A percentile compares a stretch with the other conserved stretches of the same genome.
These are phyloP conservation scores for Stratiomys singularior DNA, from an alignment of 2,888 invertebrate species.

Conservation along the genomic window DNA sequence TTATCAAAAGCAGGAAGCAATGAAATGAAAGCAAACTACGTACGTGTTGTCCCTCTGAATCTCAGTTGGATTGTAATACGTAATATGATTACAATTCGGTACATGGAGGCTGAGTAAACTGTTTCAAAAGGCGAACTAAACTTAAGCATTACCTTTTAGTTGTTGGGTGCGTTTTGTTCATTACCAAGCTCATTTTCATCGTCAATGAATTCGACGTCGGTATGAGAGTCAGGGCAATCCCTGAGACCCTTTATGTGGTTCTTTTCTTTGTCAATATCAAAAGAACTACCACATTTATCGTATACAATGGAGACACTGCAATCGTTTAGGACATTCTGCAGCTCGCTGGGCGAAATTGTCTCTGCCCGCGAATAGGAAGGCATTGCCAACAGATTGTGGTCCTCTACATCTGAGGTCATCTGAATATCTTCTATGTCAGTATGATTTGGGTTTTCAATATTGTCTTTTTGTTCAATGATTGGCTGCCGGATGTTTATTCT, in stretches of 20 bases:
- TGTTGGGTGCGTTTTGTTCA: conserved; percentile 25
- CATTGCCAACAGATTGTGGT: conserved; percentile 52
- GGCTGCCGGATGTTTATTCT: conserved; percentile 40
- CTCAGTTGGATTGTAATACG: background rate
- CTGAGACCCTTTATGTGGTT: conserved; percentile 68
- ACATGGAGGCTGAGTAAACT: conserved; percentile 27
- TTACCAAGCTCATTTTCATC: conserved; percentile 56
- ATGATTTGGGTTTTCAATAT: conserved; percentile 46
- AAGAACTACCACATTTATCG: conserved; percentile 64
- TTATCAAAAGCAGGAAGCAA: conserved; percentile 33
- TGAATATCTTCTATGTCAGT: conserved; percentile 67
- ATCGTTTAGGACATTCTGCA: conserved; percentile 65
- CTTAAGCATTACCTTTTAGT: conserved; percentile 33
- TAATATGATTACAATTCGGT: conserved; percentile 6
- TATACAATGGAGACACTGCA: conserved; percentile 65
- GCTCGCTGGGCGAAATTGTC: conserved; percentile 62
- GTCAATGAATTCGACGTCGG: conserved; percentile 70
- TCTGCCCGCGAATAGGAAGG: conserved; percentile 57
- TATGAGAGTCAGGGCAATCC: conserved; percentile 64
- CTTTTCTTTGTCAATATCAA: conserved; percentile 66
- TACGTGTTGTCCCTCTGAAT: conserved; percentile 29
- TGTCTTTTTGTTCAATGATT: conserved; percentile 43
- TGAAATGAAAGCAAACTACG: conserved; percentile 44
- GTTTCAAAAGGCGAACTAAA: conserved; percentile 21
- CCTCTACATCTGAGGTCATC: conserved; percentile 67